phyloP scores from a whole-genome alignment of 2,888 invertebrate genomes.

The Drosophila leonis region DNA sequence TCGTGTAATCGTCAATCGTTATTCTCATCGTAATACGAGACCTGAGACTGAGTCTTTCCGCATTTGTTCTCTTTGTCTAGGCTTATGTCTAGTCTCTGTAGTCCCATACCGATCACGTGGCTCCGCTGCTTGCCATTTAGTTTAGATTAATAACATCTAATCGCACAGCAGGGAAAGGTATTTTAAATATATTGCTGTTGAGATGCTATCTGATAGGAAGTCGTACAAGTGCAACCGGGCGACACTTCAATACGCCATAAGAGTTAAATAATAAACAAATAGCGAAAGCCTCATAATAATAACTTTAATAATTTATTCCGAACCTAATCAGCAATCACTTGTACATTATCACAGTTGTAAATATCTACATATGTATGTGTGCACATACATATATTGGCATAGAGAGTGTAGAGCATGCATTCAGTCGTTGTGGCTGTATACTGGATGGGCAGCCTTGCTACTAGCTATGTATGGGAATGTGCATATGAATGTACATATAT shows the following conservation, averaged over 20 bases:
- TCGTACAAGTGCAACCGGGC: background rate
- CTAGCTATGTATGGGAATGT: background rate
- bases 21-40: constrained; percentile 10
- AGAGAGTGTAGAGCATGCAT: constrained; percentile 15
- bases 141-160: constrained; percentile 28
- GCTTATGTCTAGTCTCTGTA: constrained; percentile 6
- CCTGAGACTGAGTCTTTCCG: constrained; percentile 16
- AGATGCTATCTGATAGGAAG: constrained; percentile 22
- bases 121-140: constrained; percentile 11
- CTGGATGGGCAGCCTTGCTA: constrained; percentile 23
- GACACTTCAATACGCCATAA: constrained; percentile 10
- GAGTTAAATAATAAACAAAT: background rate
- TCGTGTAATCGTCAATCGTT: constrained; percentile 2
- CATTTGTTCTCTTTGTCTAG: constrained; percentile 6
- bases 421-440: constrained; percentile 7
- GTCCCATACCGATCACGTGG: constrained; percentile 42
- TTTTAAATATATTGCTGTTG: constrained; percentile 40
- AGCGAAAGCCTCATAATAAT: constrained; percentile 9
- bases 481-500: background rate
- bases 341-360: constrained; percentile 34
- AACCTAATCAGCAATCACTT: constrained; percentile 38
- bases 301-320: constrained; percentile 32
- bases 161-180: constrained; percentile 6
- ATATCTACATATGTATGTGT: background rate
- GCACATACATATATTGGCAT: background rate